Conservation (phyloP, 2,888 invertebrate species). For the Ophion costatus region DNA sequence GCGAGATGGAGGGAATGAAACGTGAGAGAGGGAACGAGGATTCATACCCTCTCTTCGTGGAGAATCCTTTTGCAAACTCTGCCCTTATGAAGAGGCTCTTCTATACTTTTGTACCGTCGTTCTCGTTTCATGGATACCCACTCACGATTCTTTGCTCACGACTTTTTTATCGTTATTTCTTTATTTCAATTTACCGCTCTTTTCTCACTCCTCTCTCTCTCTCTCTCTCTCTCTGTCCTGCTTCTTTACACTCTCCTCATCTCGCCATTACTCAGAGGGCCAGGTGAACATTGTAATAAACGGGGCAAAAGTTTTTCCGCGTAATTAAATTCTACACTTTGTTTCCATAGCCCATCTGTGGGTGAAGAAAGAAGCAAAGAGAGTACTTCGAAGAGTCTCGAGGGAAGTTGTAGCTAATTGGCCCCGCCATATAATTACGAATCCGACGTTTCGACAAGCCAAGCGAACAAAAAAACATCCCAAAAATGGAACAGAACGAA, state of each 20-base stretch:
- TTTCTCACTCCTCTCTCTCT: not conserved
- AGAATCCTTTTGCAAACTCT: slow-evolving; percentile 63
- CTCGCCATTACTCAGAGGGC: slow-evolving; percentile 25
- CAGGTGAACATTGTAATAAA: slow-evolving; percentile 72
- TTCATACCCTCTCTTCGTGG: slow-evolving; percentile 48
- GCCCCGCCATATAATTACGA: slow-evolving; percentile 54
- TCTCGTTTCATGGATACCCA: slow-evolving; percentile 44
- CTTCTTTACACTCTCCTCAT: not conserved
- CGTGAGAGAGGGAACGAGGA: slow-evolving; percentile 49
- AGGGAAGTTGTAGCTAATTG: slow-evolving; percentile 73
- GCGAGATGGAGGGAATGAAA: slow-evolving; percentile 38
- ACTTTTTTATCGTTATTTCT: slow-evolving; percentile 32
- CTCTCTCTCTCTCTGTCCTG: not conserved
- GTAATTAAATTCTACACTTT: slow-evolving; percentile 70
- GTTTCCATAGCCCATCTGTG: slow-evolving; percentile 65
- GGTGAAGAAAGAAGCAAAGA: slow-evolving; percentile 16
- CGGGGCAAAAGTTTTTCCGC: slow-evolving; percentile 68
- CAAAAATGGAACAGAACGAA: not conserved
- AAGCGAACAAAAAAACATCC: not conserved
- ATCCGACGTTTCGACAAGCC: not conserved
- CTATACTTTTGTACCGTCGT: slow-evolving; percentile 40
- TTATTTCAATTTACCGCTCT: slow-evolving; percentile 7
- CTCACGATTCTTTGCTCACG: slow-evolving; percentile 33
- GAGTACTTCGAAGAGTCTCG: too few relatives aligned
- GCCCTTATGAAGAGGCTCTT: slow-evolving; percentile 28